A percentile compares a stretch with the other conserved stretches of the same genome.
Evolutionary conservation across 2,888 invertebrate genomes (phyloP).

Genomic region (Tachina grossa): DNA sequence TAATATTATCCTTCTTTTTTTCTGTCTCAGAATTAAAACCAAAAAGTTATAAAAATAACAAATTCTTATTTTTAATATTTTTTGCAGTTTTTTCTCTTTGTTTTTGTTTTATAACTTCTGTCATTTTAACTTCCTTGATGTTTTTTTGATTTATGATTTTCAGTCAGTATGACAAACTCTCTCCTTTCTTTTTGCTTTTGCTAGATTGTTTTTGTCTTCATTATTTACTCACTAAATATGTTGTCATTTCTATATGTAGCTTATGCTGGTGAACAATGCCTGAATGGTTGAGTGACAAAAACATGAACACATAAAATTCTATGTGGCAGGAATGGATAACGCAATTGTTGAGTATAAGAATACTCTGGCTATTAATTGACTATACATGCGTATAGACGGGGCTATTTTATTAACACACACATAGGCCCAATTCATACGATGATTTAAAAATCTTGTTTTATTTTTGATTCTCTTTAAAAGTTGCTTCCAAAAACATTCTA

Average conservation of each 20-base stretch:
- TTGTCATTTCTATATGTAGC: constrained; percentile 29
- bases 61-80: constrained; percentile 44
- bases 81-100: constrained; percentile 22
- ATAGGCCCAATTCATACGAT: no score
- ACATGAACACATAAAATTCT: constrained; percentile 21
- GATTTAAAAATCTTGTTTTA: no score
- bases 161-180: constrained; percentile 68
- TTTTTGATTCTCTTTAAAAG: no score
- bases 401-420: no score
- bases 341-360: no score
- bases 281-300: constrained; percentile 51
- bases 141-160: constrained; percentile 67
- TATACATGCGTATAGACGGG: no score
- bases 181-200: constrained; percentile 22
- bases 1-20: constrained; percentile 1
- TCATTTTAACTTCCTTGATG: constrained; percentile 63
- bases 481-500: no score
- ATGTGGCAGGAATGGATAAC: constrained; percentile 16
- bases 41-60: neutral
- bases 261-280: constrained; percentile 57
- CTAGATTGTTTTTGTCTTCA: constrained; percentile 39
- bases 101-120: constrained; percentile 53
- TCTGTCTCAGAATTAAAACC: neutral
- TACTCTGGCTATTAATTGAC: no score
- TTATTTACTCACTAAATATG: constrained; percentile 32